Percentiles rank a stretch among this genome's conserved stretches.
Conservation (phyloP, 2,888 invertebrate species). For the Drosophila multiciliata region DNA sequence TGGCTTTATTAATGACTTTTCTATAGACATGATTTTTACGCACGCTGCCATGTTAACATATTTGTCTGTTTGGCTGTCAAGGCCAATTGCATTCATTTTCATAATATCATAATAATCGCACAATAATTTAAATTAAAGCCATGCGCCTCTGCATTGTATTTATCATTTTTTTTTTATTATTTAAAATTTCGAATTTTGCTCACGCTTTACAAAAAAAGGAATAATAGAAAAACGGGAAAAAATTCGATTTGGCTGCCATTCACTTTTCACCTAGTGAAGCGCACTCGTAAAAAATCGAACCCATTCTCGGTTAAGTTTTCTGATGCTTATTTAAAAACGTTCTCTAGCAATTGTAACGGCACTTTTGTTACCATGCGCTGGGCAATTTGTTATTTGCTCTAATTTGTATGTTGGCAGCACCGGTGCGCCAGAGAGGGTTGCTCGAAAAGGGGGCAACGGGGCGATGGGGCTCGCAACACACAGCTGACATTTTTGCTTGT, state of each 20-base stretch:
- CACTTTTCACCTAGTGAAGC: slow-evolving; percentile 74
- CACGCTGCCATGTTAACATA: slow-evolving; percentile 58
- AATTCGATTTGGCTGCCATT: slow-evolving; percentile 67
- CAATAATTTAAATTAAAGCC: slow-evolving; percentile 30
- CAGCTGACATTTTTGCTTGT: slow-evolving; percentile 78
- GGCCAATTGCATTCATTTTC: slow-evolving; percentile 75
- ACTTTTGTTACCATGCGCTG: slow-evolving; percentile 75
- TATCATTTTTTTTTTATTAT: slow-evolving; percentile 5
- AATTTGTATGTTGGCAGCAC: slow-evolving; percentile 68
- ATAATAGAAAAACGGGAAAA: not conserved
- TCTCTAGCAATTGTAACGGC: slow-evolving; percentile 67
- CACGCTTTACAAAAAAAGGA: slow-evolving; percentile 52
- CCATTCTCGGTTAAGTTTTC: slow-evolving; percentile 40
- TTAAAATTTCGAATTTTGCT: slow-evolving; percentile 47
- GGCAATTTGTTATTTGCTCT: slow-evolving; percentile 77
- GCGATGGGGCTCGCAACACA: slow-evolving; percentile 13
- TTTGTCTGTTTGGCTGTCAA: slow-evolving; percentile 62
- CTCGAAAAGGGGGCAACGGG: not conserved
- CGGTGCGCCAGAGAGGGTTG: not conserved
- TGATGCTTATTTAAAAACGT: slow-evolving; percentile 37
- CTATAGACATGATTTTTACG: slow-evolving; percentile 76
- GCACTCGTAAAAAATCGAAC: slow-evolving; percentile 67
- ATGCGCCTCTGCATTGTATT: slow-evolving; percentile 51
- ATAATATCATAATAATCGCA: slow-evolving; percentile 61
- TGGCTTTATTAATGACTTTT: slow-evolving; percentile 67